These are phyloP conservation scores for Mormyrus proboscirostris DNA, from an alignment of 2,797 vertebrate species.

Conservation along the genomic window DNA sequence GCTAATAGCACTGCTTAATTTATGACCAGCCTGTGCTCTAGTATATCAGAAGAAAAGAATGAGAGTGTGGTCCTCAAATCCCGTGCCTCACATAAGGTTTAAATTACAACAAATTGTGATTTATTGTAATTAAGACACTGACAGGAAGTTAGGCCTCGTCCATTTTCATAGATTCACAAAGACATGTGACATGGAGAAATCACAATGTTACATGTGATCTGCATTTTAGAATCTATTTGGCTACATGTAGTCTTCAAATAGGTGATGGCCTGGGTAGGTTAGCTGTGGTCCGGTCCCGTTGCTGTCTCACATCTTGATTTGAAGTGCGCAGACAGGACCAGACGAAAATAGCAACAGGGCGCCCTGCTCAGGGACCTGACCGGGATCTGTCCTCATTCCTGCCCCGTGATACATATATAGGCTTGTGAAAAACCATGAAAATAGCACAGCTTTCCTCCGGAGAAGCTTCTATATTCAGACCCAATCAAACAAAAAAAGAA, in stretches of 20 bases:
- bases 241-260: not conserved
- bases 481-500: constrained; percentile 9
- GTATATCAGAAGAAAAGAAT: not conserved
- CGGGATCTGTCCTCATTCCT: constrained; percentile 33
- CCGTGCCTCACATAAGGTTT: not conserved
- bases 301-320: constrained; percentile 10
- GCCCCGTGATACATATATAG: constrained; percentile 32
- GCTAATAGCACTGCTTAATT: not conserved
- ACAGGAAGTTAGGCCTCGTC: not conserved
- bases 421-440: constrained; percentile 41
- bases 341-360: constrained; percentile 25
- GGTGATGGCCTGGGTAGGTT: not conserved
- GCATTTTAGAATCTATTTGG: not conserved
- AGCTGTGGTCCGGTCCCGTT: constrained; percentile 14
- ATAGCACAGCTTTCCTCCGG: constrained; percentile 45
- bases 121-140: not conserved
- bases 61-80: not conserved
- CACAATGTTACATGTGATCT: not conserved
- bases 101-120: not conserved
- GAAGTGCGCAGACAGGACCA: constrained; percentile 21
- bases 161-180: not conserved
- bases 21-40: not conserved
- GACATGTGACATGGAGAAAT: not conserved
- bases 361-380: constrained; percentile 16
- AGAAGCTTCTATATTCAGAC: constrained; percentile 50